A percentile compares a stretch with the other conserved stretches of the same genome.
These are phyloP conservation scores for Tachysurus fulvidraco DNA, from an alignment of 2,113 vertebrate genomes.

Conservation along the genomic window DNA sequence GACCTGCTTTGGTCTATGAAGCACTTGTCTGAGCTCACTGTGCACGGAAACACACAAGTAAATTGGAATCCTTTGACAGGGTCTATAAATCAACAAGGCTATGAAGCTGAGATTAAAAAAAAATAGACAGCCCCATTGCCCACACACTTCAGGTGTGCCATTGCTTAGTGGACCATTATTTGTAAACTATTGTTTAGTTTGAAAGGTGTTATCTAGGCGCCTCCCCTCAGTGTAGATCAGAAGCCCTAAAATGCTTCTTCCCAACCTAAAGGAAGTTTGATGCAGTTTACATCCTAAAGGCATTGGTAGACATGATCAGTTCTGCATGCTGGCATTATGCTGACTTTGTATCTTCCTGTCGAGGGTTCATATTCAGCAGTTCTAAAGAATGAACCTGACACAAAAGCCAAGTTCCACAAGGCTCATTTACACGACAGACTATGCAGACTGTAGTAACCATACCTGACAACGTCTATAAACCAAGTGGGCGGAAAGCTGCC, in stretches of 20 bases:
- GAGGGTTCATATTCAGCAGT: neutral
- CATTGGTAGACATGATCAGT: neutral
- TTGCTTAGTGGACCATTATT: no score
- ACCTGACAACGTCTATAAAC: neutral
- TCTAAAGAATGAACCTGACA: neutral
- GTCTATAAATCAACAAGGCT: neutral
- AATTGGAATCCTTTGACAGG: neutral
- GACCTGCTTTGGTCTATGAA: neutral
- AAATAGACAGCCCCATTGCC: neutral
- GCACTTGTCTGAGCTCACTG: neutral
- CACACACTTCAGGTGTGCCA: neutral
- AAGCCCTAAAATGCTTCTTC: neutral
- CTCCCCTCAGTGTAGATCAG: neutral
- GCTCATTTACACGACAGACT: neutral
- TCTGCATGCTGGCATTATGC: neutral
- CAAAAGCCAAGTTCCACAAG: neutral
- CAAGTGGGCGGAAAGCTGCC: neutral
- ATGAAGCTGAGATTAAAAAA: neutral
- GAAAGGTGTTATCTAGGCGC: neutral
- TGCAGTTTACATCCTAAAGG: neutral
- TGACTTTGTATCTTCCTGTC: neutral
- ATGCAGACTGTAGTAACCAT: neutral
- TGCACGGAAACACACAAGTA: neutral
- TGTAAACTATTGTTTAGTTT: neutral
- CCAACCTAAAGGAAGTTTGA: neutral